Evolutionary conservation across 1,140 invertebrate genomes (phyloP).

Genomic region (Neodiprion virginianus): DNA sequence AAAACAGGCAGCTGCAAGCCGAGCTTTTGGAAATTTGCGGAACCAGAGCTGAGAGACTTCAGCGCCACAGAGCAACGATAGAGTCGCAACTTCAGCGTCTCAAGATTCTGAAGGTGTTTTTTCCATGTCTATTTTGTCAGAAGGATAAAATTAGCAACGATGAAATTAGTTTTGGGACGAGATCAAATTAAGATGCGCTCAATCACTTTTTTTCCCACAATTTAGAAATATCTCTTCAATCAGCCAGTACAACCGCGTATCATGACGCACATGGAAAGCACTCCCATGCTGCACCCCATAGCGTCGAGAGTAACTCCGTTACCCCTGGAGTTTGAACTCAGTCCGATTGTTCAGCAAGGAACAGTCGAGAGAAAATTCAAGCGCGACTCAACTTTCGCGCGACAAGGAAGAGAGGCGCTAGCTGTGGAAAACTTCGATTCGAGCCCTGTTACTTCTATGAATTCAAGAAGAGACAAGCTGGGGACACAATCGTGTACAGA

Average conservation of each 20-base stretch:
- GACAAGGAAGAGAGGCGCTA: neutral
- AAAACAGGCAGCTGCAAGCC: conserved; percentile 58
- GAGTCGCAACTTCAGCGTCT: conserved; percentile 61
- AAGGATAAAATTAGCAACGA: neutral
- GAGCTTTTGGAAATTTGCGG: conserved; percentile 54
- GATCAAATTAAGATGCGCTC: neutral
- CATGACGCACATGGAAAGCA: conserved; percentile 54
- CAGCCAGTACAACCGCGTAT: conserved; percentile 36
- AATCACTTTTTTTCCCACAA: conserved; percentile 12
- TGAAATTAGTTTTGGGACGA: neutral
- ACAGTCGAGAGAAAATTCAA: conserved; percentile 31
- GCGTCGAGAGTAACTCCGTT: conserved; percentile 47
- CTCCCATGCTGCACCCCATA: conserved; percentile 52
- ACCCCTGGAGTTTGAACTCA: conserved; percentile 57
- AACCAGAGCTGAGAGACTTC: conserved; percentile 50
- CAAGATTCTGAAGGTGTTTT: conserved; percentile 58
- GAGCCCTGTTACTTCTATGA: neutral
- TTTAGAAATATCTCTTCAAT: conserved; percentile 54
- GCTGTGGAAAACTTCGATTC: neutral
- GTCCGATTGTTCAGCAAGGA: conserved; percentile 54
- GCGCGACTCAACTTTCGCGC: neutral
- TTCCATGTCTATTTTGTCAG: conserved; percentile 8
- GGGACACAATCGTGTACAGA: neutral
- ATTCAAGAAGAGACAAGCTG: neutral
- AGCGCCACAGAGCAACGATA: conserved; percentile 56